Conservation (phyloP, 2,113 vertebrate genomes). For the Callocephalon fimbriatum region DNA sequence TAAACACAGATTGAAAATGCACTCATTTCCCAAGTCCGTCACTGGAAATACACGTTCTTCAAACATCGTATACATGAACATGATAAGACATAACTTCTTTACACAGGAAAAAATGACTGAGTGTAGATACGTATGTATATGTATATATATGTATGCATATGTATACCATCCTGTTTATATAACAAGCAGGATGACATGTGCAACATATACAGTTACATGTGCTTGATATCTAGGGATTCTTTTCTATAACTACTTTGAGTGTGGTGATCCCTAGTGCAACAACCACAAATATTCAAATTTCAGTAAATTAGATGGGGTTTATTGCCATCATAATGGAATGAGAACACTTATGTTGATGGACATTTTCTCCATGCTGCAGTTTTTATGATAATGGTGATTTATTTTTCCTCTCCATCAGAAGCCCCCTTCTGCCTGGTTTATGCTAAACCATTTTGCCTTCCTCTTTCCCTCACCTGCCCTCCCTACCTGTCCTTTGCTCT, state of each 20-base stretch:
- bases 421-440: background rate
- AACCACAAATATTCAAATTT: background rate
- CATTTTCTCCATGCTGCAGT: background rate
- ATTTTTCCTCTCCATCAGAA: background rate
- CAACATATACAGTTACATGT: background rate
- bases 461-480: background rate
- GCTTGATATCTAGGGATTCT: background rate
- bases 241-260: background rate
- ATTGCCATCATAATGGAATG: background rate
- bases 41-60: background rate
- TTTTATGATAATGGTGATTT: background rate
- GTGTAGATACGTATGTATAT: background rate
- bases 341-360: background rate
- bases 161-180: background rate
- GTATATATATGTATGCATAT: background rate
- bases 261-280: background rate
- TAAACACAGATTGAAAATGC: background rate
- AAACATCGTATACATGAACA: background rate
- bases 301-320: background rate
- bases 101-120: background rate
- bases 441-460: accelerated
- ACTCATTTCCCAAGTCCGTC: background rate
- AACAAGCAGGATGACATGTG: background rate
- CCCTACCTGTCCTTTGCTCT: background rate
- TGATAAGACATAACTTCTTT: background rate